phyloP scores from a whole-genome alignment of 2,888 invertebrate genomes.

The Leptopterna dolabrata region DNA sequence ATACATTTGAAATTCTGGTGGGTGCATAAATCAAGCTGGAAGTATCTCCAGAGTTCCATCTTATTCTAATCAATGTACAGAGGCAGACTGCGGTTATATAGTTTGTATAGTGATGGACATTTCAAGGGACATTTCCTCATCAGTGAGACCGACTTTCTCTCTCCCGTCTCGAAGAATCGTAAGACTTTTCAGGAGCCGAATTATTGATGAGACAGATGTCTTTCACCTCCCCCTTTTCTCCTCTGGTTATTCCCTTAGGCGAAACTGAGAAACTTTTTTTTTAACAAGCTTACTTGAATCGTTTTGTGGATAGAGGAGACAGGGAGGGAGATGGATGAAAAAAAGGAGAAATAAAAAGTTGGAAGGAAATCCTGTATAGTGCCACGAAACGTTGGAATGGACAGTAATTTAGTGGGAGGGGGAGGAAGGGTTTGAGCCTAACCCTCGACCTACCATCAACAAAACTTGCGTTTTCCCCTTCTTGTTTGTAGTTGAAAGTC shows the following conservation, averaged over 20 bases:
- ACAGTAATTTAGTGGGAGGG: not conserved
- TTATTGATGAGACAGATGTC: slow-evolving; percentile 34
- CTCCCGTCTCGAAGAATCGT: not conserved
- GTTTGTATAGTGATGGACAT: too few relatives aligned
- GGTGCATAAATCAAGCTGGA: too few relatives aligned
- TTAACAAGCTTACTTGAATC: slow-evolving; percentile 14
- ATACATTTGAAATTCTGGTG: too few relatives aligned
- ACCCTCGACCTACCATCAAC: slow-evolving; percentile 19
- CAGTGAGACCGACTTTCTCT: not conserved
- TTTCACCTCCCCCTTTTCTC: not conserved
- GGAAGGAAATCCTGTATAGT: slow-evolving; percentile 35
- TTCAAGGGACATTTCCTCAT: too few relatives aligned
- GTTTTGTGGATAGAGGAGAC: slow-evolving; percentile 1
- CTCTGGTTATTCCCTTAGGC: not conserved
- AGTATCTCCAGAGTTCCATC: too few relatives aligned
- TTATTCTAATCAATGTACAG: too few relatives aligned
- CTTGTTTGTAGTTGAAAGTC: slow-evolving; percentile 51
- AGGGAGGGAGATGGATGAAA: not conserved
- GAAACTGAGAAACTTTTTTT: slow-evolving; percentile 5
- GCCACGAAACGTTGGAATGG: not conserved
- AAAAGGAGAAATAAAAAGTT: not conserved
- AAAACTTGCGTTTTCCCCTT: not conserved
- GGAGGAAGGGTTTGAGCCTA: not conserved
- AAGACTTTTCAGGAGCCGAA: not conserved
- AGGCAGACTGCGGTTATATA: too few relatives aligned